A percentile compares a stretch with the other conserved stretches of the same genome.
These are phyloP conservation scores for Hoplias malabaricus DNA, from an alignment of 2,113 vertebrate genomes.

Conservation along the genomic window DNA sequence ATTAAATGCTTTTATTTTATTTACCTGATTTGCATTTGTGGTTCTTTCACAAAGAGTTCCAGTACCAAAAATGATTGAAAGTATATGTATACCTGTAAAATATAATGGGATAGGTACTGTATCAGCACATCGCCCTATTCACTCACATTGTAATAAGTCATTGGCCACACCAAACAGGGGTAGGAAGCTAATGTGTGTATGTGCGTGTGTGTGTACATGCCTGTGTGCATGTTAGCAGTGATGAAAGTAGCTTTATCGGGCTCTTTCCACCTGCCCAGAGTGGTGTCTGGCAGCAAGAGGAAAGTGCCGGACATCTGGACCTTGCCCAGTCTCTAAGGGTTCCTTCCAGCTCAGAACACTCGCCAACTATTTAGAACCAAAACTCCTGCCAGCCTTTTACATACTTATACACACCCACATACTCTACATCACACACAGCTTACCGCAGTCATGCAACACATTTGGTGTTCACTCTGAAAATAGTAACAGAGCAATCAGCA, in stretches of 20 bases:
- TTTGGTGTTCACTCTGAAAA: not conserved
- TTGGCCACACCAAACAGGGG: no score
- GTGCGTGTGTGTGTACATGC: not conserved
- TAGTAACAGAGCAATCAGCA: not conserved
- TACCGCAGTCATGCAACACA: not conserved
- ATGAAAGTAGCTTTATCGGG: slow-evolving; percentile 5
- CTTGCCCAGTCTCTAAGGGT: not conserved
- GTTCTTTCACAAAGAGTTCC: no score
- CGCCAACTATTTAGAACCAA: not conserved
- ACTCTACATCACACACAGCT: not conserved
- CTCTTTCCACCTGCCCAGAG: not conserved
- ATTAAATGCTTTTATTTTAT: no score
- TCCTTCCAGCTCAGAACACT: not conserved
- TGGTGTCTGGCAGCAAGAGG: not conserved
- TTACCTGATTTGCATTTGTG: no score
- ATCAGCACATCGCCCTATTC: no score
- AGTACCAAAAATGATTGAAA: no score
- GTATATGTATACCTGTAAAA: no score
- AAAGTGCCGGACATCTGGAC: not conserved
- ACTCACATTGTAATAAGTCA: no score
- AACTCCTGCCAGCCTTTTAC: not conserved
- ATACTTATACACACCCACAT: not conserved
- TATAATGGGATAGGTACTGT: no score
- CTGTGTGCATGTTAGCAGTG: not conserved
- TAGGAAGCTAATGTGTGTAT: not conserved